Evolutionary conservation across 2,888 invertebrate genomes (phyloP), one percentile per base, ranked within the genome.

Genomic region (Idaea dimidiata): DNA sequence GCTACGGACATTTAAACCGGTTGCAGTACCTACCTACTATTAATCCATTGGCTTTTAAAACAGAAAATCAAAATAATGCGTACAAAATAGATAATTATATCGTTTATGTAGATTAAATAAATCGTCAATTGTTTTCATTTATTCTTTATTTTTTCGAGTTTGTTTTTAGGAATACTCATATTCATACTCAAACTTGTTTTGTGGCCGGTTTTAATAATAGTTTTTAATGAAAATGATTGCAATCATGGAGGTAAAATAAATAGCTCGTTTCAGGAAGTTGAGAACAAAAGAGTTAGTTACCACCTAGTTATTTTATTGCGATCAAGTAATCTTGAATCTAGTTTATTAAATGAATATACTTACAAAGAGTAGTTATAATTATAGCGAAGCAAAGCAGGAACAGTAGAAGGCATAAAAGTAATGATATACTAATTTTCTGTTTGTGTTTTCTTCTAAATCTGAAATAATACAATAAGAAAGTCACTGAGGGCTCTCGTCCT

Each of bases 361-460:
- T 74, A 94, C 94, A 89, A 72, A 91, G 84, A 70, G 91, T 74
- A 63, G 93, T 89, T 82, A 94, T 84, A 17, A 93, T 81, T 81
- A 94, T 90, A 68, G 94, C 89, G 78, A 93, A 85, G 77, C 94
- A 90, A 54, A 94, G 68, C 73, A 95, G 79, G 54, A 94, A 65
- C 61, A 94, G 69, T 59, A 94, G 87, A 67, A 95, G 72, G 53
- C 93, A 69, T 59, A 93, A 71, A 32, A 95, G 80, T 16, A 93
- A 64, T 16, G 93, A 77, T 10, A 94, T 72, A 14, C 94, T 72
- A 66, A 93, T 80, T 83, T 93, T 94, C 69, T 93, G 93, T 76
- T 93, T 94, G 70, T 94, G 93, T 87, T 93, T 94, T 81, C 94
- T 93, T 73, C 94, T 93, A 74, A 95, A 95, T 76, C 95, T 95